A percentile compares a stretch with the other conserved stretches of the same genome.
phyloP scores from a whole-genome alignment of 2,113 vertebrate species.

The Chitala chitala region DNA sequence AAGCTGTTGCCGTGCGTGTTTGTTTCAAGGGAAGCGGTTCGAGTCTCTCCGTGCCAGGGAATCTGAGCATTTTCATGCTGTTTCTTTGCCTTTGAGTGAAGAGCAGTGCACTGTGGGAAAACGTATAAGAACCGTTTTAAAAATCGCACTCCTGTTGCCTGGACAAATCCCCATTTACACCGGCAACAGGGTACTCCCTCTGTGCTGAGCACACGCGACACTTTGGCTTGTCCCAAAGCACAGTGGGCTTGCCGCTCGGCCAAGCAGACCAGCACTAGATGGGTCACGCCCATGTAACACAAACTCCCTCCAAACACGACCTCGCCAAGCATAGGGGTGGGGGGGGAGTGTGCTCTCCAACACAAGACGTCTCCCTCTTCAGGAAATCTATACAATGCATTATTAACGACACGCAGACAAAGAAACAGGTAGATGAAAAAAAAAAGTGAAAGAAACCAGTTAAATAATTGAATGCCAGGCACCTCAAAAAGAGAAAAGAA shows the following conservation, averaged over 20 bases:
- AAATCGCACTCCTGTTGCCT: conserved; percentile 27
- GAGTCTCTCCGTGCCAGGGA: conserved; percentile 22
- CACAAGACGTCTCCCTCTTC: conserved; percentile 27
- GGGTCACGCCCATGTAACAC: conserved; percentile 31
- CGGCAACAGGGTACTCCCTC: conserved; percentile 29
- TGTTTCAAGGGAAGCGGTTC: neutral
- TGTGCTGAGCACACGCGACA: conserved; percentile 23
- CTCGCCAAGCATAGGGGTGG: conserved; percentile 26
- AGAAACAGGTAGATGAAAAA: conserved; percentile 54
- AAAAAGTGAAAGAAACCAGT: conserved; percentile 46
- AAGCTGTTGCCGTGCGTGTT: neutral
- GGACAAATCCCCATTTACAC: conserved; percentile 29
- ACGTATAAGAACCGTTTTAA: conserved; percentile 20
- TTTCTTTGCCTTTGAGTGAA: conserved; percentile 12
- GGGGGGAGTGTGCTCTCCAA: conserved; percentile 18
- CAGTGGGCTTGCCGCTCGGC: conserved; percentile 6
- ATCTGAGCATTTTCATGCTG: conserved; percentile 12
- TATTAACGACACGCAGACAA: conserved; percentile 60
- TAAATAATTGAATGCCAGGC: conserved; percentile 58
- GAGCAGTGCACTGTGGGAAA: neutral
- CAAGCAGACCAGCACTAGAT: conserved; percentile 35
- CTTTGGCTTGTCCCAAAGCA: neutral
- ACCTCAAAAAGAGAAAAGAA: conserved; percentile 38
- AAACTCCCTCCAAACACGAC: conserved; percentile 31
- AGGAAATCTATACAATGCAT: conserved; percentile 59